These are phyloP conservation scores for Lepidurus packardi DNA, from an alignment of 1,140 invertebrate species.

Conservation along the genomic window DNA sequence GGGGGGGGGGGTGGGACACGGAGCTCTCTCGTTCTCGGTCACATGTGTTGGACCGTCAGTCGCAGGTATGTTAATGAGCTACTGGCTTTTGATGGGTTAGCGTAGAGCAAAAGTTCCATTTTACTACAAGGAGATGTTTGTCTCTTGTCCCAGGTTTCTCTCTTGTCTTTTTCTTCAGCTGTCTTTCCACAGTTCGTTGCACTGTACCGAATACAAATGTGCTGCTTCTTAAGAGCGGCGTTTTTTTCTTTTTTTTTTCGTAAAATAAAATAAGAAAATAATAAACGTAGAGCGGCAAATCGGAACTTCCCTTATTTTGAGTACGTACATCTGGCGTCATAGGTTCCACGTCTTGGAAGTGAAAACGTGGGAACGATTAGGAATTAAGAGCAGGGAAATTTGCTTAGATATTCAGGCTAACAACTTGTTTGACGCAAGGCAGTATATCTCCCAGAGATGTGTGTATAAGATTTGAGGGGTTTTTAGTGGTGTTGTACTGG, in stretches of 20 bases:
- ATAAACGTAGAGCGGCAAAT: no score
- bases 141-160: background rate
- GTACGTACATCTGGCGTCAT: no score
- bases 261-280: no score
- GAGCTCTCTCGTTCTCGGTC: background rate
- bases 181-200: background rate
- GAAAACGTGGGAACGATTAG: no score
- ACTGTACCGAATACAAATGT: background rate
- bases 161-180: background rate
- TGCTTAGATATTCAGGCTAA: background rate
- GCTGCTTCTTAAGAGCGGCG: background rate
- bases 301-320: no score
- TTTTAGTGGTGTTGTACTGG: background rate
- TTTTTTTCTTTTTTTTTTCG: background rate
- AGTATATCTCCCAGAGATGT: background rate
- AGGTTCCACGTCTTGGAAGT: no score
- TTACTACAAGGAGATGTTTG: background rate
- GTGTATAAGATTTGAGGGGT: background rate
- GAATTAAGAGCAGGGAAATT: background rate
- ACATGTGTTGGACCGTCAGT: background rate
- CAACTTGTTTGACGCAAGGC: background rate
- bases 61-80: slow-evolving; percentile 18
- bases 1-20: background rate
- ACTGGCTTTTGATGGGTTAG: slow-evolving; percentile 11
- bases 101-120: background rate